A percentile compares a stretch with the other conserved stretches of the same genome.
Evolutionary conservation across 2,888 invertebrate genomes (phyloP).

Genomic region (Glaucopsyche alexis): DNA sequence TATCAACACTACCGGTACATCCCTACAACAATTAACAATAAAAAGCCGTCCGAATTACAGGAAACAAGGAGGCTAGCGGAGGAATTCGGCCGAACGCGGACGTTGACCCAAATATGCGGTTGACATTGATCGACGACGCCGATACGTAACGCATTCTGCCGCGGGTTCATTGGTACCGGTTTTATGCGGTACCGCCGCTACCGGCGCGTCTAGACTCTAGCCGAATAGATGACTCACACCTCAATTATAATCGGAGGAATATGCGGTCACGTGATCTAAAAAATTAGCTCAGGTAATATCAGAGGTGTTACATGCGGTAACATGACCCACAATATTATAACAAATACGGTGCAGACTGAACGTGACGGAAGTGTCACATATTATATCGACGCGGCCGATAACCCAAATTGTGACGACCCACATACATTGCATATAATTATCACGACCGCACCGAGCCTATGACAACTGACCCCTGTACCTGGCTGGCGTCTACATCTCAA

Average conservation of each 20-base stretch:
- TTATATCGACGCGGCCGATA: conserved; percentile 76
- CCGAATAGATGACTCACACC: conserved; percentile 47
- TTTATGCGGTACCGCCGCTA: conserved; percentile 48
- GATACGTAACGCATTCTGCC: conserved; percentile 66
- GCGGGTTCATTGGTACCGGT: conserved; percentile 67
- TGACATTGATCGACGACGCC: conserved; percentile 78
- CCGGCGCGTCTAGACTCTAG: conserved; percentile 53
- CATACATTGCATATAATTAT: conserved; percentile 60
- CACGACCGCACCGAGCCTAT: not conserved
- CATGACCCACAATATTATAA: conserved; percentile 51
- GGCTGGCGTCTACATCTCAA: not conserved
- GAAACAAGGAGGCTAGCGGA: conserved; percentile 64
- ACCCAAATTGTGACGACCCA: conserved; percentile 78
- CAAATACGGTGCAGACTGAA: conserved; percentile 60
- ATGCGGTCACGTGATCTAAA: not conserved
- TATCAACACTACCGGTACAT: not conserved
- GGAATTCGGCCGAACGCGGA: conserved; percentile 74
- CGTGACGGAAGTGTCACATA: conserved; percentile 71
- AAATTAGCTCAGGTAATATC: no score
- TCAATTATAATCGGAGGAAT: conserved; percentile 27
- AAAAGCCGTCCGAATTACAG: conserved; percentile 48
- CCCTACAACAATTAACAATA: conserved; percentile 39
- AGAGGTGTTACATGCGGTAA: conserved; percentile 42
- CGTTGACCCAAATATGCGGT: conserved; percentile 78
- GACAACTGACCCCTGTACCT: conserved; percentile 3